These are phyloP conservation scores for Champsocephalus esox DNA, from an alignment of 2,797 vertebrate species.

Conservation along the genomic window DNA sequence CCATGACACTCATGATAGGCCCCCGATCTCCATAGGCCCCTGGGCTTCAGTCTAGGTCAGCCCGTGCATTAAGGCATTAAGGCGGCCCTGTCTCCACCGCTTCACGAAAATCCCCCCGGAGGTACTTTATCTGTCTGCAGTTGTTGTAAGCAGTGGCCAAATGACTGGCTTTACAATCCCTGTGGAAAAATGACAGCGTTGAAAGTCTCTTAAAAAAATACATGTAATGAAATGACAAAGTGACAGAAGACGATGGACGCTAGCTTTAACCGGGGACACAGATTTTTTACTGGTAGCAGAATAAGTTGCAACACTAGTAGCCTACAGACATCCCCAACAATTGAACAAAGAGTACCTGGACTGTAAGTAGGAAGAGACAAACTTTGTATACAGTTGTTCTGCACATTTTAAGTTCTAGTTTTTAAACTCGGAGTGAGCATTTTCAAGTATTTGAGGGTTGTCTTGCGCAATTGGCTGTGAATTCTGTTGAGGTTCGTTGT, in stretches of 20 bases:
- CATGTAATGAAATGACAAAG: no score
- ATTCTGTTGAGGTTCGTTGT: neutral
- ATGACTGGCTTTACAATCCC: constrained; percentile 68
- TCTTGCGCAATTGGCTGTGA: constrained; percentile 57
- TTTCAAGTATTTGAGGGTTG: constrained; percentile 44
- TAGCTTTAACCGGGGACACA: neutral
- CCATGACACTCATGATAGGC: no score
- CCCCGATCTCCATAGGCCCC: no score
- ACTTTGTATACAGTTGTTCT: constrained; percentile 81
- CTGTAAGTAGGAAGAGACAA: constrained; percentile 71
- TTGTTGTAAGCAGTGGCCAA: constrained; percentile 89
- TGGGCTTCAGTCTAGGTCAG: no score
- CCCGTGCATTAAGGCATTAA: no score
- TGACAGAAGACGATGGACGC: neutral
- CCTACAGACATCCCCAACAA: neutral
- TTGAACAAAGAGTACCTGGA: constrained; percentile 68
- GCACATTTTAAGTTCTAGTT: constrained; percentile 70
- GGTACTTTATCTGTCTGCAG: constrained; percentile 91
- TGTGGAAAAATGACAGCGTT: constrained; percentile 49
- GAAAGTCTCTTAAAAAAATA: no score
- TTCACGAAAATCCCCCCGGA: constrained; percentile 89
- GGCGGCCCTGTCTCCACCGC: no score
- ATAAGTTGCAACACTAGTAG: neutral
- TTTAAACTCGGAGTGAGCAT: constrained; percentile 77
- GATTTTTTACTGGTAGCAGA: constrained; percentile 20